Evolutionary conservation across 2,888 invertebrate genomes (phyloP).

Genomic region (Fragum sueziense): DNA sequence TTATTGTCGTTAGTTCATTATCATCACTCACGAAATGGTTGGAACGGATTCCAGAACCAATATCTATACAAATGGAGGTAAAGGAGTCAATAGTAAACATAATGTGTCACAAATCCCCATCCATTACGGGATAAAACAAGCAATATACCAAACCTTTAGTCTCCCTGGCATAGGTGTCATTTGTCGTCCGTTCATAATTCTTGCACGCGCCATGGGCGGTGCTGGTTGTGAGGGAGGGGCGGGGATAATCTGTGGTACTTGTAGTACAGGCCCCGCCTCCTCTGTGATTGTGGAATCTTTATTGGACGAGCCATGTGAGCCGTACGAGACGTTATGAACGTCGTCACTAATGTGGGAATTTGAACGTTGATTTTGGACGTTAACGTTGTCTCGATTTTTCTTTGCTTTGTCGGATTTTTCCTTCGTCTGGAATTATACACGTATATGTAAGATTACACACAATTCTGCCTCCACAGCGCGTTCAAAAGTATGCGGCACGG

Average conservation of each 20-base stretch:
- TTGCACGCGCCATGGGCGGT: constrained; percentile 29
- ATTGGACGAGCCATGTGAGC: constrained; percentile 46
- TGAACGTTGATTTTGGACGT: constrained; percentile 48
- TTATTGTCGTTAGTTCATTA: too few species aligned
- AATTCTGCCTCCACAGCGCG: too few species aligned
- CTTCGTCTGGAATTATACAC: constrained; percentile 45
- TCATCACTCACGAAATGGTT: too few species aligned
- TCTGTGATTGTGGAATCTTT: constrained; percentile 43
- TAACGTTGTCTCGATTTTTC: constrained; percentile 54
- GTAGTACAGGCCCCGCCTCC: constrained; percentile 14
- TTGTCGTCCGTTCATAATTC: constrained; percentile 45
- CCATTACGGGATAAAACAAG: too few species aligned
- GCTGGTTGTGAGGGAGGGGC: constrained; percentile 28
- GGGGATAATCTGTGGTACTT: neutral
- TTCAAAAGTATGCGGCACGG: too few species aligned
- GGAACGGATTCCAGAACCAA: too few species aligned
- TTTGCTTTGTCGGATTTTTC: constrained; percentile 51
- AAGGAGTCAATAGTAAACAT: too few species aligned
- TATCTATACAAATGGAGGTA: too few species aligned
- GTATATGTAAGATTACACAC: too few species aligned
- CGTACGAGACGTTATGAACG: constrained; percentile 41
- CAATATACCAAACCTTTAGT: constrained; percentile 26
- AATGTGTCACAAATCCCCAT: too few species aligned
- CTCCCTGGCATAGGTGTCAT: constrained; percentile 61
- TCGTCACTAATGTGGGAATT: constrained; percentile 43